Base-by-base conservation (phyloP, 2,113 vertebrate species). In the Rhea americana region DNA sequence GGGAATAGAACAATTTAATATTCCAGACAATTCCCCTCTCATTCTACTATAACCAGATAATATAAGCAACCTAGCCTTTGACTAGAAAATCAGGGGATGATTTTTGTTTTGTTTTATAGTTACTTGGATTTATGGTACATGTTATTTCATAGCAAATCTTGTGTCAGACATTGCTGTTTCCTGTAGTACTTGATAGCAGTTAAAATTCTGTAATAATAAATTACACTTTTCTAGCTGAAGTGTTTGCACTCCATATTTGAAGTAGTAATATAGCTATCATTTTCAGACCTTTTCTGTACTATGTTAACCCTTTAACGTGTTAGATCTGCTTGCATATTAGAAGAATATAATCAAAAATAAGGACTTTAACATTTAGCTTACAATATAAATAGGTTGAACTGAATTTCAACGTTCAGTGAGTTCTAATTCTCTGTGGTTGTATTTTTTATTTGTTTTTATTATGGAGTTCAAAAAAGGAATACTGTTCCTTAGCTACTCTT, bases 101-200 rank as follows among this genome's bases (percentile, higher is more conserved):
- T 70, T 90, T 82, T 85, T 66, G 8, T 4, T 68, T 81, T 55
- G 3, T 18, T 82, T 90, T 90, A 58, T 79, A 76, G 47, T 68
- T 21, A 66, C 28, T 89, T 7, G 3, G 68, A 73, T 93, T 93
- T 92, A 79, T 65, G 13, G 32, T 53, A 66, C 48, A 61, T 70
- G 89, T 68, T 84, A 81, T 91, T 94, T 87, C 66, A 75, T 39
- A 68, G 35, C 8, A 43, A 72, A 86, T 74, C 28, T 75, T 87
- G 3, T 28, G 10, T 91, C 59, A 67, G 30, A 58, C 91, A 14
- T 39, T 86, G 28, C 70, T 39, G 65, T 90, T 92, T 79, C 28
- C 30, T 50, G 4, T 78, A 30, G 35, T 86, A 89, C 73, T 53
- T 87, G 39, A 84, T 50, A 92, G 19, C 66, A 68, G 22, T 75